These are phyloP conservation scores for Xenopus petersii DNA, from an alignment of 2,797 vertebrate genomes.

Conservation along the genomic window DNA sequence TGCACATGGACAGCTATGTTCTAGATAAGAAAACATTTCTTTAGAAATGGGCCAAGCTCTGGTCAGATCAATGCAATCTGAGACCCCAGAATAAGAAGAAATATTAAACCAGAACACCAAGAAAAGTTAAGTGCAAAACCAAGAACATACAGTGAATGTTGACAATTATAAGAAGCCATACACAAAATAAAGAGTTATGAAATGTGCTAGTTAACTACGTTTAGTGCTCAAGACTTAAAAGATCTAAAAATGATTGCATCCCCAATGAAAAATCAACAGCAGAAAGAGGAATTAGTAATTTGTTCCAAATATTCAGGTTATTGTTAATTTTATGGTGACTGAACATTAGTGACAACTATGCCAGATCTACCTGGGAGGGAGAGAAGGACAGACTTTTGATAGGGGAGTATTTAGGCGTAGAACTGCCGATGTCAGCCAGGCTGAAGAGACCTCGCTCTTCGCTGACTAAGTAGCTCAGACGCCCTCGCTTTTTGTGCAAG, in stretches of 20 bases:
- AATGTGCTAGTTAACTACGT: constrained; percentile 39
- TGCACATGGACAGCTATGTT: too few relatives aligned
- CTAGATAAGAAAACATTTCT: too few relatives aligned
- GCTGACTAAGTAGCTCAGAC: constrained; percentile 61
- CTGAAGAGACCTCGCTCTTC: constrained; percentile 64
- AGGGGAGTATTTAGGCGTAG: constrained; percentile 76
- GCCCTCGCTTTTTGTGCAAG: constrained; percentile 68
- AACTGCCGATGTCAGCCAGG: constrained; percentile 73
- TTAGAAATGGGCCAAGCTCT: too few relatives aligned
- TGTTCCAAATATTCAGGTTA: constrained; percentile 74
- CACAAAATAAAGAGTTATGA: too few relatives aligned
- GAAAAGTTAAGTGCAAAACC: too few relatives aligned
- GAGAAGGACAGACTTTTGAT: constrained; percentile 87
- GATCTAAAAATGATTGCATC: constrained; percentile 54
- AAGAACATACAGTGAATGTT: too few relatives aligned
- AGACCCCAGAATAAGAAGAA: too few relatives aligned
- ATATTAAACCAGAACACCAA: too few relatives aligned
- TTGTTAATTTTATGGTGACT: constrained; percentile 68
- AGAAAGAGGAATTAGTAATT: constrained; percentile 70
- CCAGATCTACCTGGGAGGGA: constrained; percentile 86
- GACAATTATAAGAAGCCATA: too few relatives aligned
- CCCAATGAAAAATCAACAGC: constrained; percentile 64
- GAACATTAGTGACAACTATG: constrained; percentile 74
- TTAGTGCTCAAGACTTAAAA: constrained; percentile 47
- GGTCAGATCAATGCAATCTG: too few relatives aligned